Base-by-base conservation (phyloP, 2,888 invertebrate genomes). In the Mythimna albipuncta region DNA sequence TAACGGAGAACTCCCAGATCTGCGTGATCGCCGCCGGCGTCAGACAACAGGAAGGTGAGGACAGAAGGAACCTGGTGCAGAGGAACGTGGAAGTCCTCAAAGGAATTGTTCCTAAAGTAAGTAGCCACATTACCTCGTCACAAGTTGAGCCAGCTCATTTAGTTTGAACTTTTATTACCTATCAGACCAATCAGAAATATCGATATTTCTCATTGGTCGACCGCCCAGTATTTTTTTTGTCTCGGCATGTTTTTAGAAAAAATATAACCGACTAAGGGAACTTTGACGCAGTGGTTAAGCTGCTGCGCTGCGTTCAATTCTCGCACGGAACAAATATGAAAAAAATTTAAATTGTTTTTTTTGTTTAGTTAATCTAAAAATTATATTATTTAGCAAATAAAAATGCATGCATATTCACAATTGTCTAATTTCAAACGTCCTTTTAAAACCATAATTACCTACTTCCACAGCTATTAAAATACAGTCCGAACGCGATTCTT, bases 21-120 rank as follows among this genome's bases (percentile, higher is more conserved):
- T 98, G 98, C 93, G 97, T 99, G 76, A 97, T 99, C 68, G 99
- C 99, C 0, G 99, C 99, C 6, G 99, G 99, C 3, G 99, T 98
- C 21, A 97, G 99, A 41, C 99, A 99, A 94, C 97, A 98, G 68
- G 98, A 98, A 91, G 99, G 99, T 0, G 99, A 99, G 94, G 97
- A 97, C 5, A 97, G 99, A n/a, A 96, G 99, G 62, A 97, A 98
- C 88, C 96, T 99, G 73, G 98, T 99, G 32, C 99, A 99, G 93
- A 97, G 99, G 67, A 99, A 99, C 95, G 98, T 98, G 0, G 98
- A 99, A 78, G 98, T 99, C 62, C 97, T 99, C 84, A 98, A 98
- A 93, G 95, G 97, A 73, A 98, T 99, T 87, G 98, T 99, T 81
- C 99, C 99, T n/a, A 94, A 94, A 95, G 96, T 95, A 79, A 75